Percentiles rank a stretch among this genome's conserved stretches.
These are phyloP conservation scores for Acrocephalus scirpaceus DNA, from an alignment of 2,797 vertebrate genomes.

Conservation along the genomic window DNA sequence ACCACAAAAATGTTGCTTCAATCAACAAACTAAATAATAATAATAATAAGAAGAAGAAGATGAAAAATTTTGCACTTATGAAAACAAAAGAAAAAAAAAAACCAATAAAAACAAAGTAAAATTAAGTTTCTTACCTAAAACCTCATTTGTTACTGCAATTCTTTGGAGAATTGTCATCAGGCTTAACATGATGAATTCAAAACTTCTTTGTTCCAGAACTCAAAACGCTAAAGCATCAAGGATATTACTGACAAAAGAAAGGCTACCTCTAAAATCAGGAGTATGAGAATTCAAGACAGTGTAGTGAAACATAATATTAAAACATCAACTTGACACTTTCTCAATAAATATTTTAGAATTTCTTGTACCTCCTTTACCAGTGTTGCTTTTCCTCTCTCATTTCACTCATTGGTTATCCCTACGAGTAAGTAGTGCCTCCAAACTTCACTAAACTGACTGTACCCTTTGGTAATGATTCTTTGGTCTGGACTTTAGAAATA, in stretches of 20 bases:
- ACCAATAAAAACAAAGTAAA: not conserved
- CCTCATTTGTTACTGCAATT: constrained; percentile 7
- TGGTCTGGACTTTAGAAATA: not conserved
- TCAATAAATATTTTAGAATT: not conserved
- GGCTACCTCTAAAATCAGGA: not conserved
- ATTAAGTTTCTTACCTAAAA: constrained; percentile 28
- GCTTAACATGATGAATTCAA: not conserved
- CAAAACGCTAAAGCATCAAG: not conserved
- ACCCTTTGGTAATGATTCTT: not conserved
- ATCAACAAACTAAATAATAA: constrained; percentile 36
- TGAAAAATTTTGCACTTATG: not conserved
- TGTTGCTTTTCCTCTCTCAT: not conserved
- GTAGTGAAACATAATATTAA: not conserved
- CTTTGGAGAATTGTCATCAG: not conserved
- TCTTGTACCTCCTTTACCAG: fast-evolving
- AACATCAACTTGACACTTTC: not conserved
- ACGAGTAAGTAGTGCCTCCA: not conserved
- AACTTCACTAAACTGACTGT: not conserved
- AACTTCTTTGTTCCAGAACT: not conserved
- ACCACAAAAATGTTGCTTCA: constrained; percentile 59
- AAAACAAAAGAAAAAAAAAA: not conserved
- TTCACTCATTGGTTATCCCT: not conserved
- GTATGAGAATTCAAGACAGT: not conserved
- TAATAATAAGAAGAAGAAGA: not conserved
- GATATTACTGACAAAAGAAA: not conserved